Percentiles rank a stretch among this genome's conserved stretches.
These are phyloP conservation scores for Sebastes vulpes DNA, from an alignment of 2,797 vertebrate genomes.

Conservation along the genomic window DNA sequence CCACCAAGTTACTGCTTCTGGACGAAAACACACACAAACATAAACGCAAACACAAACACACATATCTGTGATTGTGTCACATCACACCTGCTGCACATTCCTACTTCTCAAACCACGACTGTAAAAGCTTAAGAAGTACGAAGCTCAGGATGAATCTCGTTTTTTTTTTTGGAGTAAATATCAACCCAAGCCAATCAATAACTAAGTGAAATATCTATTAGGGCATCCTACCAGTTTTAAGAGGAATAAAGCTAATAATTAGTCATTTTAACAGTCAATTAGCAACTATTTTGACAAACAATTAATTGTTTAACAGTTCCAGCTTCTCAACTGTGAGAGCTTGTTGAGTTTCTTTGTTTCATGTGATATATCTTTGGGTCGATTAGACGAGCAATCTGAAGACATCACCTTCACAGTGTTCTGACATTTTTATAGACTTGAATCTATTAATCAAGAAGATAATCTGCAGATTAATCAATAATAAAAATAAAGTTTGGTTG, in stretches of 20 bases:
- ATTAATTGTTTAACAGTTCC: not conserved
- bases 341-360: not conserved
- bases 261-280: not conserved
- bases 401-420: not conserved
- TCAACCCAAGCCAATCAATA: not conserved
- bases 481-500: not conserved
- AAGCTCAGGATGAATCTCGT: not conserved
- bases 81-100: not conserved
- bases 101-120: not conserved
- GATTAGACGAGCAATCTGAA: not conserved
- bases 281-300: not conserved
- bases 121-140: not conserved
- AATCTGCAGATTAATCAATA: too few species aligned
- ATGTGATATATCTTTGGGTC: not conserved
- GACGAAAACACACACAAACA: conserved; percentile 14
- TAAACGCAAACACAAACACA: conserved; percentile 15
- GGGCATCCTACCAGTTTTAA: not conserved
- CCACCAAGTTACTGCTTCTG: conserved; percentile 93
- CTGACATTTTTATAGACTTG: not conserved
- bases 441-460: not conserved
- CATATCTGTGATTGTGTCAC: not conserved
- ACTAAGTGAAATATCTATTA: not conserved
- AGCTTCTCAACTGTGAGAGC: not conserved
- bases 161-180: not conserved
- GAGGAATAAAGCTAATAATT: not conserved